Conservation (phyloP, 37 sponge, comb jelly and placozoan species). For the Eunapius fragilis region DNA sequence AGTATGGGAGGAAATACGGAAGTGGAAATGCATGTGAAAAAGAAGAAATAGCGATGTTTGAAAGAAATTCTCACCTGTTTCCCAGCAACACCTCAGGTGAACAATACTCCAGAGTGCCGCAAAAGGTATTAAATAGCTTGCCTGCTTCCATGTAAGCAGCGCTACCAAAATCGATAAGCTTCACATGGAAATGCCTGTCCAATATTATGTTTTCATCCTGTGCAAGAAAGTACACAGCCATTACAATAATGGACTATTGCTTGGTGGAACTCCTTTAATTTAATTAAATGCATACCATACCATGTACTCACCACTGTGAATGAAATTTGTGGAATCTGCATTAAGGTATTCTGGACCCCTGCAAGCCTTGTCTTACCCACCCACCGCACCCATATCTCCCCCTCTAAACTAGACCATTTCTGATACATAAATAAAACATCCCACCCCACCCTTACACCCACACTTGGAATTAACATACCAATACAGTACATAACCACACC, state of each 20-base stretch:
- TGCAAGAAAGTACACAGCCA: neutral
- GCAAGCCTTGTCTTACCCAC: too few relatives aligned
- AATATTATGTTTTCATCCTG: conserved; percentile 95
- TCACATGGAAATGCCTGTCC: conserved; percentile 71
- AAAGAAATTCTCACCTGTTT: conserved; percentile 68
- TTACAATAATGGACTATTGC: too few relatives aligned
- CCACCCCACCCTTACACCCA: neutral
- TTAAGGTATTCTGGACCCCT: too few relatives aligned
- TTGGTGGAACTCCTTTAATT: too few relatives aligned
- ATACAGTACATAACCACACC: conserved; percentile 9
- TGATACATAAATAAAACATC: too few relatives aligned
- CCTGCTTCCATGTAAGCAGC: conserved; percentile 90
- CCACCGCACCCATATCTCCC: too few relatives aligned
- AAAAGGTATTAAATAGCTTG: conserved; percentile 87
- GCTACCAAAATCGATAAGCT: conserved; percentile 94
- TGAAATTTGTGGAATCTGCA: too few relatives aligned
- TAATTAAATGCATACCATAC: too few relatives aligned
- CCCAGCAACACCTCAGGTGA: conserved; percentile 95
- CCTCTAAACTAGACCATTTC: too few relatives aligned
- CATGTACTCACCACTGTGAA: too few relatives aligned
- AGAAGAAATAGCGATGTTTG: neutral
- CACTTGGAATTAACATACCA: neutral
- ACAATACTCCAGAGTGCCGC: conserved; percentile 96
- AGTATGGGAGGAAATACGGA: too few relatives aligned
- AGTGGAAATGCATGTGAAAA: too few relatives aligned